Base-by-base conservation (phyloP, 2,888 invertebrate genomes). In the Salpingus planirostris region DNA sequence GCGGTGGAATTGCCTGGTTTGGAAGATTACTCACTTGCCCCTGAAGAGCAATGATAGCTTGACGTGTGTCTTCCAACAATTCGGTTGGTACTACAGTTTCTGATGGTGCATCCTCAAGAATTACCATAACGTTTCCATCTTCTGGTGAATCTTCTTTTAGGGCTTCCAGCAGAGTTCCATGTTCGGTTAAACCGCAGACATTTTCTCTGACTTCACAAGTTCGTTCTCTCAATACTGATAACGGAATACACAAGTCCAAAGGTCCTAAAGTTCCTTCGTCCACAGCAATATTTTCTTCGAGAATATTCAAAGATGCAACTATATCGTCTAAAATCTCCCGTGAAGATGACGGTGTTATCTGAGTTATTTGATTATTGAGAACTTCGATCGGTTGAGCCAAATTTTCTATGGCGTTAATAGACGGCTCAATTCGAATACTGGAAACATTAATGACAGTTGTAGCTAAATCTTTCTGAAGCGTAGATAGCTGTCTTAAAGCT, bases 361-460 rank as follows among this genome's bases (percentile, higher is more conserved):
- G 57, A 26, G 55, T 47, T 3, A 64, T 40, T 35, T 59, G 52
- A 39, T 50, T 59, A 37, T 62, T 63, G 10, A 65, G 36, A 24
- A 58, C 49, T 44, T 71, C 70, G 5, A 74, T 55, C 0, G 73
- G 71, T 23, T 67, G 66, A 15, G 68, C 65, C 1, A 73, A 49
- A 43, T 64, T 68, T 38, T 71, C 70, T 8, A 73, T 49, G 4
- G 70, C 59, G 3, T 62, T 61, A 3, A 73, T 46, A 13, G 55
- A 50, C 2, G 50, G 35, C 46, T 65, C 61, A 1, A 54, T 50
- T 40, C 55, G 55, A 10, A 54, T 44, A 29, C 49, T 43, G 2
- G 50, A 48, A 10, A 55, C 47, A 40, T 55, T 56, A 3, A 40
- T 36, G 4, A 64, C 50, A 3, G 55, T 51, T 13, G 46, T 49